Evolutionary conservation across 2,888 invertebrate species (phyloP), one percentile per base, ranked within the genome.

Genomic region (Synergus umbraculus): DNA sequence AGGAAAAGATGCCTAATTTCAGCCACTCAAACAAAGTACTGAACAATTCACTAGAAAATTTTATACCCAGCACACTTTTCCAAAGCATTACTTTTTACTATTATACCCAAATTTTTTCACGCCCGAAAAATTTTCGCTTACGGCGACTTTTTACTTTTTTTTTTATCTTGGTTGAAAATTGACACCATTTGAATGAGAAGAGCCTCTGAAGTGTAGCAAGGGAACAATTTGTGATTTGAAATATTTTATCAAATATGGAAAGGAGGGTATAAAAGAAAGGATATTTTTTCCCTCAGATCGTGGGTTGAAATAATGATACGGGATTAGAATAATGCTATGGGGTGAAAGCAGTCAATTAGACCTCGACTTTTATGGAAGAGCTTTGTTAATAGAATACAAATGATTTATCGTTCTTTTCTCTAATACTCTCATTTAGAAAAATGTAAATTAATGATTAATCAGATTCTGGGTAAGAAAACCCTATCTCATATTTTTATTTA

Each of bases 321-420:
- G 18, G 18, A 54, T 54, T 54, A 54, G n/a, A n/a, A 60, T 12
- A 73, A 73, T n/a, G 37, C n/a, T 37, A 10, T 3, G 10, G 69
- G 54, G 37, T 49, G 4, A 29, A 73, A 10, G 37, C 15, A 15
- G n/a, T 37, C 49, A 73, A 73, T 73, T 73, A 73, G 29, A 18
- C 37, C 8, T 37, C 37, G 9, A 73, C 69, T 54, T 46, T n/a
- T 60, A 10, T 3, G 60, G 10, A 22, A 18, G 60, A 18, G 9
- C 12, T 22, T 22, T 12, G 10, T 12, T 60, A 60, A 22, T n/a
- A 22, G 22, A 60, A 60, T 18, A 22, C 22, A 60, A 60, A 60
- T 12, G 10, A 60, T 18, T 60, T 12, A 60, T 60, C 12, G 12
- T 60, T 22, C 18, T 12, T 10, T 3, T 18, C 22, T 8, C 4